A percentile compares a stretch with the other conserved stretches of the same genome.
Evolutionary conservation across 2,888 invertebrate genomes (phyloP).

Genomic region (Choristoneura rosaceana): DNA sequence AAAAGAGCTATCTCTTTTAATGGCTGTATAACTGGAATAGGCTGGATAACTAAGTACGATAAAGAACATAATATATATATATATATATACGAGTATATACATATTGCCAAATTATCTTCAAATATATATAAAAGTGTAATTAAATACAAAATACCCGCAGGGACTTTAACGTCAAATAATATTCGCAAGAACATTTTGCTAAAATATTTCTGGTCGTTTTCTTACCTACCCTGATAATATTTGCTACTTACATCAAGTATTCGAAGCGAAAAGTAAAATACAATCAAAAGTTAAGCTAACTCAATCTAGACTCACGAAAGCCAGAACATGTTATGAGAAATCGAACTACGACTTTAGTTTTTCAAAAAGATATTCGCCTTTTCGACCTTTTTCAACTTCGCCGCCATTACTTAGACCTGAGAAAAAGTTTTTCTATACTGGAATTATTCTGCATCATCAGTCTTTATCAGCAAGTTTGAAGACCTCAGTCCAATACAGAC

Average conservation of each 20-base stretch:
- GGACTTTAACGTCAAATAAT: too few relatives aligned
- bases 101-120: too few relatives aligned
- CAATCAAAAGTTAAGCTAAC: slow-evolving; percentile 10
- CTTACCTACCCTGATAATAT: neutral
- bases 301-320: slow-evolving; percentile 1
- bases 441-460: slow-evolving; percentile 35
- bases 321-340: slow-evolving; percentile 14
- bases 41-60: too few relatives aligned
- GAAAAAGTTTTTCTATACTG: slow-evolving; percentile 28
- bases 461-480: slow-evolving; percentile 34
- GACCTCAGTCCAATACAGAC: slow-evolving; percentile 13
- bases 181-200: too few relatives aligned
- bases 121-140: too few relatives aligned
- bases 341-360: slow-evolving; percentile 15
- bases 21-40: too few relatives aligned
- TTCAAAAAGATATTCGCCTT: slow-evolving; percentile 21
- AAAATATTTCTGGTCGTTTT: neutral
- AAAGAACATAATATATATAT: too few relatives aligned
- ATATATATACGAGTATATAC: too few relatives aligned
- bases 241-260: neutral
- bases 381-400: slow-evolving; percentile 27
- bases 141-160: too few relatives aligned
- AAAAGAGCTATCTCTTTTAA: too few relatives aligned
- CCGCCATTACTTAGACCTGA: slow-evolving; percentile 16
- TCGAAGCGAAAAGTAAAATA: neutral